Base-by-base conservation (phyloP, 2,797 vertebrate genomes). In the Micropoecilia bifurca region DNA sequence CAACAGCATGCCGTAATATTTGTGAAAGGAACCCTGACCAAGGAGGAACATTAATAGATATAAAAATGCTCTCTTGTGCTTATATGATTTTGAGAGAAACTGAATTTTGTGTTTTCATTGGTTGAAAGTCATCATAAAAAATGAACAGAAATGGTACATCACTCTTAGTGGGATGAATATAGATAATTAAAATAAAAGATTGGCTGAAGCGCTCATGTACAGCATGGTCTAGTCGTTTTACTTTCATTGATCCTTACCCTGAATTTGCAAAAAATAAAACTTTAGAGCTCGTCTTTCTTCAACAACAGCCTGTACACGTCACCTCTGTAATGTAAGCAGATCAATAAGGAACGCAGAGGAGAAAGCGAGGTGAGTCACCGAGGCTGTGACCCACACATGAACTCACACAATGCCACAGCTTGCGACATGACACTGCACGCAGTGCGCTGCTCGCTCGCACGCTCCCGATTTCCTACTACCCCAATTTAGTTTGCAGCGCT, bases 361-460 rank as follows among this genome's bases (percentile, higher is more conserved):
- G 57, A 92, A 85, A 84, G 84, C 72, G 13, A 71, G 81, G 81
- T 46, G 28, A 83, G 86, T 74, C 84, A 89, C 83, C 74, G 79
- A 76, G 84, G 82, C 89, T 81, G 82, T 92, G 92, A 93, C 88
- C 89, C 76, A 13, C 75, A 63, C 71, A 3, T 90, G 91, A 95
- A 92, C 93, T 88, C 57, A 9, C 6, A 0, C 79, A 88, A 89
- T 83, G 85, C 78, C 0, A 18, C 84, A 48, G 86, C 81, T 80
- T 83, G 81, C 84, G 88, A 89, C 81, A 82, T 74, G 83, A 87
- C 85, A 79, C 80, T 47, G 22, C 75, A 68, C 74, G 55, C 33
- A 75, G 25, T 53, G 61, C 33, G 77, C 46, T 1, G 71, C 71
- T 39, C 63, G 18, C 69, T 80, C 9, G 55, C 80, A 59, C 39